phyloP scores from a whole-genome alignment of 2,113 vertebrate genomes.

The Agapornis roseicollis region DNA sequence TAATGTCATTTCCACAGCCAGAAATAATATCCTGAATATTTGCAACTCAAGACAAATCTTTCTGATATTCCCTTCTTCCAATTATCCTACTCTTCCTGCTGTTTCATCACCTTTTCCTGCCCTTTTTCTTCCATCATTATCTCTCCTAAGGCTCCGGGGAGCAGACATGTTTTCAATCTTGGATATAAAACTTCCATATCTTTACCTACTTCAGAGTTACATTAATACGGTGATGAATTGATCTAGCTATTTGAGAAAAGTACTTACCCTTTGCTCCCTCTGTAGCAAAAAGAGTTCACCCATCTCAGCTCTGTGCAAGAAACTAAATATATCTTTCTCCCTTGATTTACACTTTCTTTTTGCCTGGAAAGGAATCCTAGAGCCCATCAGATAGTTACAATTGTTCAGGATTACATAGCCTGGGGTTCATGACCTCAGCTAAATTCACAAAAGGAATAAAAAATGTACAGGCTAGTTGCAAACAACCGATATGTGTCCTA shows the following conservation, averaged over 20 bases:
- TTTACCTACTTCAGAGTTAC: background rate
- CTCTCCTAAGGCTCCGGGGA: background rate
- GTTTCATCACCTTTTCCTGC: background rate
- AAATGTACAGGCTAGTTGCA: background rate
- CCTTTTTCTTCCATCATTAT: background rate
- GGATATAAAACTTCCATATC: background rate
- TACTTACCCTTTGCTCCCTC: background rate
- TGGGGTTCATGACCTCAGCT: background rate
- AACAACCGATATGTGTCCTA: background rate
- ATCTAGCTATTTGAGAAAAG: background rate
- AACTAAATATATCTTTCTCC: background rate
- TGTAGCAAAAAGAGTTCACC: background rate
- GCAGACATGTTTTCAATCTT: background rate
- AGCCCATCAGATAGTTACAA: background rate
- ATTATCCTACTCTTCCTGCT: constrained; percentile 18
- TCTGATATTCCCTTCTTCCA: background rate
- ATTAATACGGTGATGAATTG: background rate
- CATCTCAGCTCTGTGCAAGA: background rate
- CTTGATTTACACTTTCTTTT: background rate
- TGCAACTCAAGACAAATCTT: constrained; percentile 2
- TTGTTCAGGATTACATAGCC: background rate
- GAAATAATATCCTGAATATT: constrained; percentile 18
- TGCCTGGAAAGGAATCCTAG: background rate
- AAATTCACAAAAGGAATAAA: background rate
- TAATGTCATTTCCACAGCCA: background rate